Evolutionary conservation across 2,888 invertebrate genomes (phyloP).

Genomic region (Nomada hirtipes): DNA sequence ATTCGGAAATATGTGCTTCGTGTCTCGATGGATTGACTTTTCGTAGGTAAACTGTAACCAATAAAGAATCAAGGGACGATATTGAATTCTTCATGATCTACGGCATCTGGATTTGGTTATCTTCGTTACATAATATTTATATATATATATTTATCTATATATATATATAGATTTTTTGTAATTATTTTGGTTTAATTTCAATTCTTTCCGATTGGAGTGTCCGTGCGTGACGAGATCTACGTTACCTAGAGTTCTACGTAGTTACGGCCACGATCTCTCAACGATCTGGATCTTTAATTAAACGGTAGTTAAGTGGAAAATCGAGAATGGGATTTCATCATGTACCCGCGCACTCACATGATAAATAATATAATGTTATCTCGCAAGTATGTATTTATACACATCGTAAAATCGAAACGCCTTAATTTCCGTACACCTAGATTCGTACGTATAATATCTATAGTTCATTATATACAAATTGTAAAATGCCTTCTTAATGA

Average conservation of each 20-base stretch:
- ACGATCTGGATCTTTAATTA: slow-evolving; percentile 67
- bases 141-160: background rate
- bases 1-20: slow-evolving; percentile 64
- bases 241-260: slow-evolving; percentile 64
- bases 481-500: slow-evolving; percentile 81
- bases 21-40: slow-evolving; percentile 72
- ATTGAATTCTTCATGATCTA: slow-evolving; percentile 51
- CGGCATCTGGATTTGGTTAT: slow-evolving; percentile 35
- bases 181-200: slow-evolving; percentile 22
- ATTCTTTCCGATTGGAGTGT: slow-evolving; percentile 44
- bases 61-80: slow-evolving; percentile 57
- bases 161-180: slow-evolving; percentile 11
- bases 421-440: slow-evolving; percentile 69
- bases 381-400: slow-evolving; percentile 70
- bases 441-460: slow-evolving; percentile 73
- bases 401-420: slow-evolving; percentile 73
- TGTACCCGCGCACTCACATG: slow-evolving; percentile 62
- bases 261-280: slow-evolving; percentile 66
- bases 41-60: slow-evolving; percentile 70
- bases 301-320: slow-evolving; percentile 76
- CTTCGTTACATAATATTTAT: slow-evolving; percentile 36
- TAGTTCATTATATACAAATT: slow-evolving; percentile 82
- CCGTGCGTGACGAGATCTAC: slow-evolving; percentile 65
- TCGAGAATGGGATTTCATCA: slow-evolving; percentile 69
- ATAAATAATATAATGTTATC: slow-evolving; percentile 68